These are phyloP conservation scores for Aphrophora alni DNA, from an alignment of 2,888 invertebrate genomes.

Conservation along the genomic window DNA sequence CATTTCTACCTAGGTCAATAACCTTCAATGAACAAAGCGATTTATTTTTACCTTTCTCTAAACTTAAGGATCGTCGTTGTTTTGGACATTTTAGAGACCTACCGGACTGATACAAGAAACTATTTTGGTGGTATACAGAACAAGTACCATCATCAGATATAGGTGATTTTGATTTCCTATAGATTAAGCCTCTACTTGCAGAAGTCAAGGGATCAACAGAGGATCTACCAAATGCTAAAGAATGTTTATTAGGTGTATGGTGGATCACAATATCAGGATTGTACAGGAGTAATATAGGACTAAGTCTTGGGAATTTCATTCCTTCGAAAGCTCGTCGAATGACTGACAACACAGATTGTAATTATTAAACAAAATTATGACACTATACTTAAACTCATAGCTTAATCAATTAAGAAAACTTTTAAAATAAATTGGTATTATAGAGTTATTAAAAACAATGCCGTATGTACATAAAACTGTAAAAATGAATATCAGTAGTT, in stretches of 20 bases:
- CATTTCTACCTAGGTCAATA: background rate
- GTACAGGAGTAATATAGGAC: conserved; percentile 28
- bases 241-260: background rate
- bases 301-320: conserved; percentile 30
- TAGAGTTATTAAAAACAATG: too few relatives aligned
- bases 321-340: conserved; percentile 19
- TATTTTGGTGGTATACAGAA: background rate
- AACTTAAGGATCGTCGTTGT: background rate
- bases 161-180: conserved; percentile 25
- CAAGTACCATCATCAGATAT: conserved; percentile 25
- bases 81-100: background rate
- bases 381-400: too few relatives aligned
- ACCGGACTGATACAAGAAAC: background rate
- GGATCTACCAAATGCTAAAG: conserved; percentile 26
- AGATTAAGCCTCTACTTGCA: conserved; percentile 16
- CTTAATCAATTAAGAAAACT: too few relatives aligned
- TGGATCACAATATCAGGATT: conserved; percentile 21
- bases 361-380: background rate
- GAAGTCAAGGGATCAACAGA: conserved; percentile 9
- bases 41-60: background rate
- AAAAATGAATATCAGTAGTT: too few relatives aligned
- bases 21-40: background rate
- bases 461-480: too few relatives aligned
- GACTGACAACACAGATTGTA: conserved; percentile 2
- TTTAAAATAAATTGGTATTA: too few relatives aligned